Base-by-base conservation (phyloP, 2,113 vertebrate genomes). In the Gulo gulo region DNA sequence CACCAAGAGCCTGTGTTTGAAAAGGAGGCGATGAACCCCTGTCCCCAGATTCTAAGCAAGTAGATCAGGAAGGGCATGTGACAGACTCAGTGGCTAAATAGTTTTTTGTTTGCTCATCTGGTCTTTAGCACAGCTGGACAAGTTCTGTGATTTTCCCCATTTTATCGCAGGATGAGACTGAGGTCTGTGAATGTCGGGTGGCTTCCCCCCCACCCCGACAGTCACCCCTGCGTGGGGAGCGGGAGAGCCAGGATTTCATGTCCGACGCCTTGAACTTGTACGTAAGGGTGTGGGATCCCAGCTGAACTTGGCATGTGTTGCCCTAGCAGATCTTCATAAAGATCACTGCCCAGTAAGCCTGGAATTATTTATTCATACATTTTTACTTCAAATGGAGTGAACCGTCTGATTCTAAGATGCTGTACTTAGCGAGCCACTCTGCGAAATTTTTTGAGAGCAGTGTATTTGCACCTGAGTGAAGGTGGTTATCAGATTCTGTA, bases 401-500 rank as follows among this genome's bases (percentile, higher is more conserved):
- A 14, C 47, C 26, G 1, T 65, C 55, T 55, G 39, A 47, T 6
- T 82, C 65, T 52, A 74, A 55, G 73, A 82, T 23, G 45, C 1
- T 12, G 16, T 23, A 39, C 65, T 79, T 82, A 69, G 21, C 15
- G n/a, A 82, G 23, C 34, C 57, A 18, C 78, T 93, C 29, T 10
- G 39, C 71, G 26, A 16, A 67, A 59, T 74, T 31, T 91, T 94
- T 69, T 65, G 45, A 69, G 78, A 65, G 39, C 31, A 12, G 8
- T n/a, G 0, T 52, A 47, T 69, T 42, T 88, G 55, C 52, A 57
- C 63, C 8, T 31, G 71, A 87, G 31, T 45, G 47, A 45, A 76
- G 88, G 42, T 36, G 39, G 6, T 50, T 50, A 73, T 94, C 39
- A 34, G 61, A 65, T 69, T 73, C 71, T 94, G 31, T 67, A 92